A percentile compares a stretch with the other conserved stretches of the same genome.
These are phyloP conservation scores for Coluber constrictor DNA, from an alignment of 2,797 vertebrate species.

Conservation along the genomic window DNA sequence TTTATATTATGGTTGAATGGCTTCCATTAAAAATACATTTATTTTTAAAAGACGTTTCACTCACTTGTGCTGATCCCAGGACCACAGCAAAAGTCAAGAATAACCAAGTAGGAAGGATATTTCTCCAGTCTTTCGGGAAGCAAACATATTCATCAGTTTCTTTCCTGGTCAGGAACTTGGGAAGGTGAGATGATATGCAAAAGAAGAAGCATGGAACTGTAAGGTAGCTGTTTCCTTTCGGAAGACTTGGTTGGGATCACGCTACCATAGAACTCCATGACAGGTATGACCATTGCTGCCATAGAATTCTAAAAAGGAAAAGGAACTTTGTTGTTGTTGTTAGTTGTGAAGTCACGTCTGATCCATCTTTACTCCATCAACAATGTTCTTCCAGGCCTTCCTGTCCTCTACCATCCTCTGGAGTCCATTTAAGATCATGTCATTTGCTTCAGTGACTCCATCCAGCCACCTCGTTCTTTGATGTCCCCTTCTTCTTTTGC, in stretches of 20 bases:
- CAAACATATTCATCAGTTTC: background rate
- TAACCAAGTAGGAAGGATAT: background rate
- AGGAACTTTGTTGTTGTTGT: background rate
- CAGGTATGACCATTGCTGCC: background rate
- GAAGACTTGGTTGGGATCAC: background rate
- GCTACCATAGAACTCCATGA: background rate
- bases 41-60: background rate
- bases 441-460: no score
- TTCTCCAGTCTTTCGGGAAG: background rate
- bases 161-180: background rate
- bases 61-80: background rate
- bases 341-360: no score
- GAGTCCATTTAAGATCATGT: no score
- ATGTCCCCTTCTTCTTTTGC: no score
- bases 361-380: no score
- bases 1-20: background rate
- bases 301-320: background rate
- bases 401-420: no score
- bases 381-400: no score
- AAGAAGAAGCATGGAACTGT: background rate
- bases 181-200: background rate
- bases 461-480: no score
- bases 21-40: background rate
- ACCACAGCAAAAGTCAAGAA: background rate
- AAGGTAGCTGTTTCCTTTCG: background rate